These are phyloP conservation scores for Ia io DNA, from an alignment of 2,113 vertebrate genomes.

Conservation along the genomic window DNA sequence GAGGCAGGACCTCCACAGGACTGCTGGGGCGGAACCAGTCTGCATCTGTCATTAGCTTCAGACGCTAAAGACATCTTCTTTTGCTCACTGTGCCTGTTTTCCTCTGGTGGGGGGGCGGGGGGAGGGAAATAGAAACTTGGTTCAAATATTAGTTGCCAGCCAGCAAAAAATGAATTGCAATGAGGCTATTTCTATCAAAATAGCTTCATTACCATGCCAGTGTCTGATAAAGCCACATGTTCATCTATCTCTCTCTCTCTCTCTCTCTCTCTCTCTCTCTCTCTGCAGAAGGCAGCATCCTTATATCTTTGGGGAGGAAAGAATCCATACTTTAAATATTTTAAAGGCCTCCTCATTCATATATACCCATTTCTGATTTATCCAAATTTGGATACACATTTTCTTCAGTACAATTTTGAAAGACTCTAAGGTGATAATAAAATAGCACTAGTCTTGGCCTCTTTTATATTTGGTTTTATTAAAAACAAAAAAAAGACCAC, in stretches of 20 bases:
- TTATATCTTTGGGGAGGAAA: constrained; percentile 80
- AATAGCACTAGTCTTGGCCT: constrained; percentile 15
- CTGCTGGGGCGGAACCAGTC: background rate
- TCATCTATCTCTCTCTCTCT: constrained; percentile 76
- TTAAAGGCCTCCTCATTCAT: constrained; percentile 67
- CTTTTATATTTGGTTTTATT: constrained; percentile 4
- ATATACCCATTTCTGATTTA: constrained; percentile 67
- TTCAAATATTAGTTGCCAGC: constrained; percentile 84
- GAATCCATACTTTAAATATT: constrained; percentile 80
- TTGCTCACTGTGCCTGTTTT: constrained; percentile 58
- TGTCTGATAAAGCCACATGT: constrained; percentile 86
- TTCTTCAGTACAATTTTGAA: constrained; percentile 72
- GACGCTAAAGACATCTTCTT: constrained; percentile 62
- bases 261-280: background rate
- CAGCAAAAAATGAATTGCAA: constrained; percentile 86
- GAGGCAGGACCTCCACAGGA: background rate
- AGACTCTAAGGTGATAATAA: constrained; percentile 66
- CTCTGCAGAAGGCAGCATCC: constrained; percentile 79
- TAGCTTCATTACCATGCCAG: constrained; percentile 84
- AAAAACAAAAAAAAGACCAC: background rate
- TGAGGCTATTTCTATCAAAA: constrained; percentile 86
- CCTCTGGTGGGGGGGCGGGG: constrained; percentile 39
- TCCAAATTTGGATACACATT: constrained; percentile 58
- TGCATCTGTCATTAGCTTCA: background rate
- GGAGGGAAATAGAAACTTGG: constrained; percentile 75